Base-by-base conservation (phyloP, 2,113 vertebrate genomes). In the Lucifuga dentata region DNA sequence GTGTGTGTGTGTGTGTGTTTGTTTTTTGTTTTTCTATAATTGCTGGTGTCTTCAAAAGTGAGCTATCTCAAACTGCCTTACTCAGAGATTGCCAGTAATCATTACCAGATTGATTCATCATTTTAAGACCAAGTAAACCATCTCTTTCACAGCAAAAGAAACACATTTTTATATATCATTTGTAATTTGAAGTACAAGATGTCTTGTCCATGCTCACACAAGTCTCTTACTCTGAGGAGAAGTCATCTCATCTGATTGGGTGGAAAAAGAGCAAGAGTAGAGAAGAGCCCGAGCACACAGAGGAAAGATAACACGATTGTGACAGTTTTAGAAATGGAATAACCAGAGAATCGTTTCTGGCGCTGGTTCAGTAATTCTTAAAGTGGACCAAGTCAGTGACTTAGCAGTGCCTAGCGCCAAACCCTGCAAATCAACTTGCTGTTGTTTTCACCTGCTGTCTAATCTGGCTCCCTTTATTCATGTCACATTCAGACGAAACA, bases 31-130 rank as follows among this genome's bases (percentile, higher is more conserved):
- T 84, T 78, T 44, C 61, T 78, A 49, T 77, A 85, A 86, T 86
- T 76, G 76, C 61, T 65, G 73, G 53, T 50, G 67, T 58, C 71
- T 86, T 84, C 71, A 58, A 78, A 83, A 83, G 64, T 48, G 60
- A 65, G 79, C 84, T 76, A 84, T 76, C 67, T 76, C 73, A 83
- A 76, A 83, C 66, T 77, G 74, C 76, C 68, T 67, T 59, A 50
- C 51, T 65, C 44, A 53, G 63, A 81, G 73, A 79, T 77, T 77
- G 78, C 73, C 83, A 80, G 29, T 71, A 68, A 59, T 77, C 69
- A 73, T 88, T 73, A 85, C 49, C 68, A 52, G 62, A 84, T 78
- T 73, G 71, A 87, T 74, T 86, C 44, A 81, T 86, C 71, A 72
- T 60, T 68, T 66, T 73, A 67, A 38, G 29, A 21, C 61, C 61